A percentile compares a stretch with the other conserved stretches of the same genome.
Evolutionary conservation across 2,888 invertebrate genomes (phyloP).

Genomic region (Microctonus brassicae): DNA sequence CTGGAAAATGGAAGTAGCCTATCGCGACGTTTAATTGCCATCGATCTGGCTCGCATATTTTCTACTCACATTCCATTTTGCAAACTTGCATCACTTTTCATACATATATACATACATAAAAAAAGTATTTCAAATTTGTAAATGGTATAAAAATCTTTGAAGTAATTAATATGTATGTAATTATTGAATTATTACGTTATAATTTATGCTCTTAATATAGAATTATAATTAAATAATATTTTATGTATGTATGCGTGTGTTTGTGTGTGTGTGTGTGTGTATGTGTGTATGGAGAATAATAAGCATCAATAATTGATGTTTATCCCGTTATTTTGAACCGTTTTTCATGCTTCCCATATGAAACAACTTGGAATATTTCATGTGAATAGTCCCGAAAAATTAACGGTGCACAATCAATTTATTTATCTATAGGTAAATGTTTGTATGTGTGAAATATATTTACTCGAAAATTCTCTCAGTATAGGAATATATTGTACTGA

Average conservation of each 20-base stretch:
- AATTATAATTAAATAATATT: background rate
- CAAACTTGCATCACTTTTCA: constrained; percentile 1
- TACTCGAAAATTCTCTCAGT: too few relatives aligned
- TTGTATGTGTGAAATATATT: too few relatives aligned
- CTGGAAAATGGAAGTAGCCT: constrained; percentile 5
- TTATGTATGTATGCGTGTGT: too few relatives aligned
- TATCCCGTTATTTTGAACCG: constrained; percentile 66
- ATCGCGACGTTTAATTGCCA: constrained; percentile 24
- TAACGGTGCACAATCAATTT: constrained; percentile 50
- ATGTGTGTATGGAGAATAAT: too few relatives aligned
- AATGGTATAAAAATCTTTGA: too few relatives aligned
- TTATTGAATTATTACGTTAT: background rate
- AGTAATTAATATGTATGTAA: too few relatives aligned
- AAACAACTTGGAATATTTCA: constrained; percentile 34
- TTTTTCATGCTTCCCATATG: constrained; percentile 51
- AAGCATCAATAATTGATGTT: constrained; percentile 51
- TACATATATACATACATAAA: background rate
- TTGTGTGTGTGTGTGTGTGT: too few relatives aligned
- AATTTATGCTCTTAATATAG: background rate
- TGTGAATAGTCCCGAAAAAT: constrained; percentile 51
- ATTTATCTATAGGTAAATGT: background rate
- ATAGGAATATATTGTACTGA: too few relatives aligned
- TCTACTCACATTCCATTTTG: background rate
- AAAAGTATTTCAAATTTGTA: too few relatives aligned
- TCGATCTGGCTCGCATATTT: constrained; percentile 11